Base-by-base conservation (phyloP, 2,797 vertebrate species). In the Propithecus deckenii region DNA sequence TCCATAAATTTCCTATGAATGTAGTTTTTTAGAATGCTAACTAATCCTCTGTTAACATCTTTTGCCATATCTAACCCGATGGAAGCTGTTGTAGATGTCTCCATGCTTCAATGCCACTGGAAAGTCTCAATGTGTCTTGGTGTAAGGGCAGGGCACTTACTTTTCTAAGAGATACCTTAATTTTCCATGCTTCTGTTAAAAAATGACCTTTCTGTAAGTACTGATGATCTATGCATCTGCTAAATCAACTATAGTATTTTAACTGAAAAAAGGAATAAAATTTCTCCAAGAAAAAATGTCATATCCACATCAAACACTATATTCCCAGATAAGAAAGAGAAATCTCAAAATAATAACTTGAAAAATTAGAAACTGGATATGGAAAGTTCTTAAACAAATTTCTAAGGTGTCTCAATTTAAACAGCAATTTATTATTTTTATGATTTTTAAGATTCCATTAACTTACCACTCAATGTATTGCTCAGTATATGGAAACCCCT, bases 191-290 rank as follows among this genome's bases (percentile, higher is more conserved):
- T 78, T 7, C 75, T 89, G 94, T 30, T 74, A 87, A 87, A 79
- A 97, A 97, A 92, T 57, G 46, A 81, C 13, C 18, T 89, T 81
- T 89, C 86, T 89, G 7, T 79, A 89, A 61, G 30, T 65, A 5
- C 13, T 85, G 14, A 6, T 96, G 78, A 41, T 48, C 11, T 15
- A 32, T n/a, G 7, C 50, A 52, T 88, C 20, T 96, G 17, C 74
- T 78, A 96, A 97, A 91, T 88, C n/a, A 96, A 93, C 30, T 80
- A 69, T 88, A 35, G 79, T 89, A 30, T 90, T 96, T 96, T 86
- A 97, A 84, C 1, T 72, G 7, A 94, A 72, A 32, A 81, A 87
- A 67, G 59, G 22, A 55, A 89, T 61, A 65, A 94, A 91, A 83
- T 63, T 1, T 89, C 15, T 55, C 91, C 43, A 94, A 79, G 86